These are phyloP conservation scores for Plebejus melissa DNA, from an alignment of 2,888 invertebrate species.

Conservation along the genomic window DNA sequence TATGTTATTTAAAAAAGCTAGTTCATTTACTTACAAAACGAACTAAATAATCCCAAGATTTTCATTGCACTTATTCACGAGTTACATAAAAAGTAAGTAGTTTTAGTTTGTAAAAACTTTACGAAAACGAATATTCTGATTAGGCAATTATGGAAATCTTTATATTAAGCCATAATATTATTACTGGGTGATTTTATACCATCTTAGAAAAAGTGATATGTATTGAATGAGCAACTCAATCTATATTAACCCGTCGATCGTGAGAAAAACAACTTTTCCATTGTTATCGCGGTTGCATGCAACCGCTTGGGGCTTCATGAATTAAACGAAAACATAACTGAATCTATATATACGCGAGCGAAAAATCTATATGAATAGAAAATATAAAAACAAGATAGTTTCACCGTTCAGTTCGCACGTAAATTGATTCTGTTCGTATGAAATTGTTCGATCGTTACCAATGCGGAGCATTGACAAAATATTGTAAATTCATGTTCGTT, in stretches of 20 bases:
- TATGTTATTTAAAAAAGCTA: neutral
- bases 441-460: neutral
- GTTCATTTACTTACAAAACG: neutral
- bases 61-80: neutral
- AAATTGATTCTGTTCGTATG: neutral
- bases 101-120: neutral
- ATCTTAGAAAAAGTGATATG: neutral
- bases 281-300: no score
- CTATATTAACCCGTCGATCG: neutral
- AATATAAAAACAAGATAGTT: neutral
- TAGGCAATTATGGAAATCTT: neutral
- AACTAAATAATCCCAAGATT: neutral
- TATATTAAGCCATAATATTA: neutral
- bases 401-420: neutral
- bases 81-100: neutral
- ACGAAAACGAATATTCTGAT: conserved; percentile 6
- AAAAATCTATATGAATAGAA: no score
- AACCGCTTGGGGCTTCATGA: no score
- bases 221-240: neutral
- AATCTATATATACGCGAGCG: no score
- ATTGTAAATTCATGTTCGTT: neutral
- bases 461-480: neutral
- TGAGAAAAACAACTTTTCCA: no score
- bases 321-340: neutral
- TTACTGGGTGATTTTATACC: neutral